Base-by-base conservation (phyloP, 2,113 vertebrate species). In the Salvelinus alpinus region DNA sequence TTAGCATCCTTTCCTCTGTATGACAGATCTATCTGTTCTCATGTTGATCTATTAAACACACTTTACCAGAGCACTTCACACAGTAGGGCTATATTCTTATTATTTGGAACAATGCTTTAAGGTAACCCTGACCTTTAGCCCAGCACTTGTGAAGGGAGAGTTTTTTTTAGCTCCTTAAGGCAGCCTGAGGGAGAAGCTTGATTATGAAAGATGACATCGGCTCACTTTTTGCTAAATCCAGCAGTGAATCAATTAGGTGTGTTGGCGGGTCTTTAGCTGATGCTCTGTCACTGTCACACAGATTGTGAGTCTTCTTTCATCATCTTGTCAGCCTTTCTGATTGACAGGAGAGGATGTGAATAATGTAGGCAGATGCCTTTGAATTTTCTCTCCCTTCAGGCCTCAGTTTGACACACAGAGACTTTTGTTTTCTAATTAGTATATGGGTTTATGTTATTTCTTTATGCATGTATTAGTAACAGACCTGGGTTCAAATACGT, bases 161-260 rank as follows among this genome's bases (percentile, higher is more conserved):
- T 20, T 34, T 68, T 34, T 34, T 68, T 68, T 68, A n/a, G 66
- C 31, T 44, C 25, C 14, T 16, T 20, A 68, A 68, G 31, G 38
- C 66, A 68, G 66, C 16, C 66, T 31, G 66, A 68, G 66, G 66
- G 8, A 68, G 16, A 38, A 68, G 66, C 66, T 68, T 31, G 66
- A 68, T 68, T 38, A 68, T 68, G 66, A 68, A 68, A 68, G 66
- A 68, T 68, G 66, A 34, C 66, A n/a, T 68, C 9, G 66, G 31
- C 27, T 18, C 31, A 34, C 66, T 68, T 68, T 68, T 34, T 38
- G 66, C 66, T 68, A 68, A 68, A 68, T 68, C 66, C 29, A 68
- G 66, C 66, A 34, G 66, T 34, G 66, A 68, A 68, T 68, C 66
- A 68, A 68, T 68, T 68, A 68, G 66, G 66, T 44, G 66, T 68